Evolutionary conservation across 2,888 invertebrate species (phyloP).

Genomic region (Eristalis arbustorum): DNA sequence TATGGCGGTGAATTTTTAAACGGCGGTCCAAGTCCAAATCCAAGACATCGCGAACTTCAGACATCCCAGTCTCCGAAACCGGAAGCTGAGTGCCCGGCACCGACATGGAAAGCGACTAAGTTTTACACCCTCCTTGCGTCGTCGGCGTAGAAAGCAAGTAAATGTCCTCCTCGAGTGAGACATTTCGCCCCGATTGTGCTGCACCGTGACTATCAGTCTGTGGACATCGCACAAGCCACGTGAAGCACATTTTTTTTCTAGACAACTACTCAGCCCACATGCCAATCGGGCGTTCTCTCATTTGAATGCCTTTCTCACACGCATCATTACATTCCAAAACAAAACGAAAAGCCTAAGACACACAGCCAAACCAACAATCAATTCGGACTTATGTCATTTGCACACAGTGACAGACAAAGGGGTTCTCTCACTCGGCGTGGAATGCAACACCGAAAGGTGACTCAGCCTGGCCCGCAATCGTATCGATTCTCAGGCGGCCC

Average conservation of each 20-base stretch:
- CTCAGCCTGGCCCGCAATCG: conserved; percentile 26
- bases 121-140: too few species aligned
- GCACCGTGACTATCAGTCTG: not conserved
- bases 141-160: too few species aligned
- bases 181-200: too few species aligned
- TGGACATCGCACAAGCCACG: not conserved
- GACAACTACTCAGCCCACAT: conserved; percentile 12
- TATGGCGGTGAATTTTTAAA: too few species aligned
- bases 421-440: conserved; percentile 6
- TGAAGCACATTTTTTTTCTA: conserved; percentile 71
- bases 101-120: too few species aligned
- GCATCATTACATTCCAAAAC: conserved; percentile 30
- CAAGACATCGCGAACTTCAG: too few species aligned
- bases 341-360: not conserved
- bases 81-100: too few species aligned
- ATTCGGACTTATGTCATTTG: conserved; percentile 20
- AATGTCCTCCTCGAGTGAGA: too few species aligned
- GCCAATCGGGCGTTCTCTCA: conserved; percentile 62
- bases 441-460: conserved; percentile 41
- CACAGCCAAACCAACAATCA: not conserved
- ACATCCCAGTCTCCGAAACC: too few species aligned
- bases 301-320: conserved; percentile 53
- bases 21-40: too few species aligned
- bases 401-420: conserved; percentile 24
- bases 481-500: conserved; percentile 38